Evolutionary conservation across 2,888 invertebrate genomes (phyloP).

Genomic region (Eupithecia subumbrata): DNA sequence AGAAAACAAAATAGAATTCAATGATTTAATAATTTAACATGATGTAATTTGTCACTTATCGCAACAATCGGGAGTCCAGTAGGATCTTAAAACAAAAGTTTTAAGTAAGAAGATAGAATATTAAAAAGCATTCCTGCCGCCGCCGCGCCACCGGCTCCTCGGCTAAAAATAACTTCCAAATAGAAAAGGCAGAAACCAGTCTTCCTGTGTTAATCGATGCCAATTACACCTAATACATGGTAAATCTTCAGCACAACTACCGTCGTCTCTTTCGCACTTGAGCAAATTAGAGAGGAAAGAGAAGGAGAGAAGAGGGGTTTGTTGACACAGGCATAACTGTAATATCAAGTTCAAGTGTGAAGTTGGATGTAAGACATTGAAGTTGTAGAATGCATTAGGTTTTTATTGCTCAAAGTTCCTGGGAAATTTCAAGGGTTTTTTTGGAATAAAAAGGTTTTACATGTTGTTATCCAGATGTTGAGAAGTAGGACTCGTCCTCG

Average conservation of each 20-base stretch:
- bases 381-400: neutral
- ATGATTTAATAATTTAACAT: neutral
- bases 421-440: neutral
- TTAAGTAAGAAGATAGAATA: neutral
- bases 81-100: neutral
- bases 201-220: conserved; percentile 82
- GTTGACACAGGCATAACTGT: conserved; percentile 35
- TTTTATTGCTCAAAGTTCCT: neutral
- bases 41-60: neutral
- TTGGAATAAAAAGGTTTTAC: neutral
- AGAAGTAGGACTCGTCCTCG: neutral
- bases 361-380: conserved; percentile 23
- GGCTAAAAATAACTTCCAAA: conserved; percentile 62
- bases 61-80: neutral
- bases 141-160: neutral
- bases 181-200: conserved; percentile 67
- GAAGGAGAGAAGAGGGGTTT: conserved; percentile 30
- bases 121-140: neutral
- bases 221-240: conserved; percentile 66
- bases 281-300: conserved; percentile 9
- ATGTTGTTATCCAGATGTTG: neutral
- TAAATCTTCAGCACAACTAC: conserved; percentile 33
- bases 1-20: neutral
- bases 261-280: conserved; percentile 32
- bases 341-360: conserved; percentile 29